A percentile compares a stretch with the other conserved stretches of the same genome.
These are phyloP conservation scores for Enhydra lutris DNA, from an alignment of 2,113 vertebrate species.

Conservation along the genomic window DNA sequence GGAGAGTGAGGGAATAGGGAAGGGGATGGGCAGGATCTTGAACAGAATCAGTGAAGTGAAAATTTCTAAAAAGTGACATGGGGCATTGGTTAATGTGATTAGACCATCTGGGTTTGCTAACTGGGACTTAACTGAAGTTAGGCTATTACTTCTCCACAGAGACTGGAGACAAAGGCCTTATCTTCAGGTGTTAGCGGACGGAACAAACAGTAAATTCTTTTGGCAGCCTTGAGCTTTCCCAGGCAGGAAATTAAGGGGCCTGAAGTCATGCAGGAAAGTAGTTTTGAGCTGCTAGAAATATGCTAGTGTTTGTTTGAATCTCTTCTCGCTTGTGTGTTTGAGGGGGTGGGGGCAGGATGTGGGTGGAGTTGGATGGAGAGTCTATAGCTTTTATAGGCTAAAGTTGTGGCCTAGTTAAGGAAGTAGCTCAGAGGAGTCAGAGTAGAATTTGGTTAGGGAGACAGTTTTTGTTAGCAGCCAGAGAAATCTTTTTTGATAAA, in stretches of 20 bases:
- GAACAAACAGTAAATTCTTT: not conserved
- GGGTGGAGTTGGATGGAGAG: not conserved
- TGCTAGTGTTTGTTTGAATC: not conserved
- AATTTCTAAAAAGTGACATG: not conserved
- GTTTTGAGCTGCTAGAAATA: not conserved
- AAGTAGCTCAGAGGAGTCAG: not conserved
- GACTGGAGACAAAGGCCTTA: not conserved
- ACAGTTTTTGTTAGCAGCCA: not conserved
- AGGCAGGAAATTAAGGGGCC: not conserved
- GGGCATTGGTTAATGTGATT: not conserved
- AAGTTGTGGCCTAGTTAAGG: not conserved
- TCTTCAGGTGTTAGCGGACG: not conserved
- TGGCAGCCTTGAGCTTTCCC: not conserved
- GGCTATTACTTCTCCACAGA: not conserved
- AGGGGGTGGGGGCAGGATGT: accelerated
- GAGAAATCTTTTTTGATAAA: not conserved
- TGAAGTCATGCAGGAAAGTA: not conserved
- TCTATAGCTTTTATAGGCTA: not conserved
- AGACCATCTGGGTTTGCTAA: not conserved
- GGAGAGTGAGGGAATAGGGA: no score
- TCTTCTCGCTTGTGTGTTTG: not conserved
- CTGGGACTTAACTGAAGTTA: not conserved
- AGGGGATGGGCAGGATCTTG: accelerated
- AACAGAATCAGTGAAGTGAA: not conserved
- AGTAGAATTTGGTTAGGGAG: not conserved